phyloP scores from a whole-genome alignment of 2,888 invertebrate genomes.

The Ennomos fuscantarius region DNA sequence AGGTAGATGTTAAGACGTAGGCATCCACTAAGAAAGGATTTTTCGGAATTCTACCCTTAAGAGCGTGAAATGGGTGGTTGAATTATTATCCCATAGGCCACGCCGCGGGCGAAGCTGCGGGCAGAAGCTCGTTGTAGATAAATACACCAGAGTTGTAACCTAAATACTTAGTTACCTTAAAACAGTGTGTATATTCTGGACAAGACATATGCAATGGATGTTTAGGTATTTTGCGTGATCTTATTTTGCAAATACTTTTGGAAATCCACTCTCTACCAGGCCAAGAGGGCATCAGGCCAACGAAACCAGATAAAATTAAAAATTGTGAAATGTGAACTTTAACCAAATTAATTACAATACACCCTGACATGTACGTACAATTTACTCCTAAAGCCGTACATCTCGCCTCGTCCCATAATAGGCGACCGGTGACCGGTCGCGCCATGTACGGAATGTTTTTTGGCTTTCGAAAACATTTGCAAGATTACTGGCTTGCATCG shows the following conservation, averaged over 20 bases:
- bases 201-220: too few species aligned
- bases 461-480: constrained; percentile 78
- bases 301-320: constrained; percentile 44
- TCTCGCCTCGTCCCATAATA: constrained; percentile 66
- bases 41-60: too few species aligned
- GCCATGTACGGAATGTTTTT: constrained; percentile 68
- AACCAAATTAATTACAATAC: constrained; percentile 69
- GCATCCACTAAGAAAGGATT: too few species aligned
- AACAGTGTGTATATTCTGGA: too few species aligned
- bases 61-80: too few species aligned
- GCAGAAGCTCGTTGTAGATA: too few species aligned
- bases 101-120: too few species aligned
- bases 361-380: constrained; percentile 62
- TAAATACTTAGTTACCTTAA: too few species aligned
- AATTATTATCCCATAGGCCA: too few species aligned
- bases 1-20: too few species aligned
- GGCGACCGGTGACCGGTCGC: constrained; percentile 62
- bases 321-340: constrained; percentile 57
- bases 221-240: too few species aligned
- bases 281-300: constrained; percentile 9
- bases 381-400: constrained; percentile 70
- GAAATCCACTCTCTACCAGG: neutral
- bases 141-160: too few species aligned
- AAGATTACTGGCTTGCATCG: constrained; percentile 47
- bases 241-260: neutral